Evolutionary conservation across 2,888 invertebrate species (phyloP).

Genomic region (Alviniconcha strummeri): DNA sequence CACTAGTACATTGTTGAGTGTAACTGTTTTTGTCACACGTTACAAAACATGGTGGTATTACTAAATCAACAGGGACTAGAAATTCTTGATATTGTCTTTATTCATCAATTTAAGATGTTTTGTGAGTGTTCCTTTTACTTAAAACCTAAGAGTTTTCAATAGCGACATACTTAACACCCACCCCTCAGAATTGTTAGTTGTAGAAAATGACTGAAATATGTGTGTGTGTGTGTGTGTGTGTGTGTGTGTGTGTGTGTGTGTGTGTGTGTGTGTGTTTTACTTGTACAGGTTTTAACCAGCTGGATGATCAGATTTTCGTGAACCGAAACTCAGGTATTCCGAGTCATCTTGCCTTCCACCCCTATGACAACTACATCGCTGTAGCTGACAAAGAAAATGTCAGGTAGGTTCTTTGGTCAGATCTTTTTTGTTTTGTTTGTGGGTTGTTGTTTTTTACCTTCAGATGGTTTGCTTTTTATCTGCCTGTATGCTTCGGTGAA

Average conservation of each 20-base stretch:
- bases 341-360: conserved; percentile 88
- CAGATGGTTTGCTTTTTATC: background rate
- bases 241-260: background rate
- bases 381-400: conserved; percentile 90
- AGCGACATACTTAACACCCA: too few relatives aligned
- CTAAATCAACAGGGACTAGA: too few relatives aligned
- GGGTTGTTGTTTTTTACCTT: background rate
- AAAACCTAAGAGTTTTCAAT: too few relatives aligned
- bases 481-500: background rate
- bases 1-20: background rate
- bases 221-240: too few relatives aligned
- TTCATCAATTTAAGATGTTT: too few relatives aligned
- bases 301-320: conserved; percentile 90
- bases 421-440: too few relatives aligned
- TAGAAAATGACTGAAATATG: too few relatives aligned
- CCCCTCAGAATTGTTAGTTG: too few relatives aligned
- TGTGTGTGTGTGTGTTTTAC: background rate
- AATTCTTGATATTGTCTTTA: too few relatives aligned
- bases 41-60: too few relatives aligned
- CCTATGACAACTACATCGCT: conserved; percentile 91
- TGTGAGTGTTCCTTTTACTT: too few relatives aligned
- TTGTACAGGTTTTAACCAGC: conserved; percentile 77
- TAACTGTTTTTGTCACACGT: too few relatives aligned
- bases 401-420: conserved; percentile 75
- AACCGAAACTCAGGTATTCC: conserved; percentile 87